phyloP scores from a whole-genome alignment of 2,113 vertebrate genomes.

The Microtus pennsylvanicus region DNA sequence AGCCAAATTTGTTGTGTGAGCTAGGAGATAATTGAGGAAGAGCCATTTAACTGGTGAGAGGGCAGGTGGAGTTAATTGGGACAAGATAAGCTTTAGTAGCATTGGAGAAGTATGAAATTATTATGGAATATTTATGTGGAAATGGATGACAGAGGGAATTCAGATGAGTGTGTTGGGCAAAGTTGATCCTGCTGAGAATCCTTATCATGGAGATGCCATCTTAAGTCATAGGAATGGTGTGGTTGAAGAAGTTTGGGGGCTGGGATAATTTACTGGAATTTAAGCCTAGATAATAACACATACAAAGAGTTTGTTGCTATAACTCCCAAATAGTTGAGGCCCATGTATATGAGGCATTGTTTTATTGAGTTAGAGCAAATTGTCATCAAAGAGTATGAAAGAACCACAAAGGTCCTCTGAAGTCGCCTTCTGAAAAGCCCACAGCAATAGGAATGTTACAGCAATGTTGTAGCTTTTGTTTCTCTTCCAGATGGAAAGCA shows the following conservation, averaged over 20 bases:
- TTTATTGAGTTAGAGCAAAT: slow-evolving; percentile 42
- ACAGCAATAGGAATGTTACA: not conserved
- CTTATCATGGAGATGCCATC: not conserved
- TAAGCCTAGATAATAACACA: not conserved
- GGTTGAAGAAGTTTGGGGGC: slow-evolving; percentile 14
- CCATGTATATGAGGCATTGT: not conserved
- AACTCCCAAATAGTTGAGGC: not conserved
- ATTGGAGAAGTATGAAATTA: slow-evolving; percentile 15
- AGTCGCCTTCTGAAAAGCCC: not conserved
- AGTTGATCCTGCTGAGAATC: not conserved
- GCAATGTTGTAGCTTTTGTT: not conserved
- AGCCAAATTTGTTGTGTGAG: not conserved
- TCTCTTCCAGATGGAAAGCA: slow-evolving; percentile 43
- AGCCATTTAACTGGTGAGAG: not conserved
- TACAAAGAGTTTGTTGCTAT: slow-evolving; percentile 37
- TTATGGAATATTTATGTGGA: not conserved
- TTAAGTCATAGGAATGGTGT: not conserved
- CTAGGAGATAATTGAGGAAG: not conserved
- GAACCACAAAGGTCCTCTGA: slow-evolving; percentile 24
- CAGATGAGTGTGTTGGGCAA: not conserved
- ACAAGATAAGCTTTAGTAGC: slow-evolving; percentile 21
- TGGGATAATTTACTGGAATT: not conserved
- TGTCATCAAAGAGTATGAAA: slow-evolving; percentile 41
- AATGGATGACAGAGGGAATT: not conserved
- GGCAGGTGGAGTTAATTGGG: not conserved